Conservation (phyloP, 2,113 vertebrate genomes). For the Chamaea fasciata region DNA sequence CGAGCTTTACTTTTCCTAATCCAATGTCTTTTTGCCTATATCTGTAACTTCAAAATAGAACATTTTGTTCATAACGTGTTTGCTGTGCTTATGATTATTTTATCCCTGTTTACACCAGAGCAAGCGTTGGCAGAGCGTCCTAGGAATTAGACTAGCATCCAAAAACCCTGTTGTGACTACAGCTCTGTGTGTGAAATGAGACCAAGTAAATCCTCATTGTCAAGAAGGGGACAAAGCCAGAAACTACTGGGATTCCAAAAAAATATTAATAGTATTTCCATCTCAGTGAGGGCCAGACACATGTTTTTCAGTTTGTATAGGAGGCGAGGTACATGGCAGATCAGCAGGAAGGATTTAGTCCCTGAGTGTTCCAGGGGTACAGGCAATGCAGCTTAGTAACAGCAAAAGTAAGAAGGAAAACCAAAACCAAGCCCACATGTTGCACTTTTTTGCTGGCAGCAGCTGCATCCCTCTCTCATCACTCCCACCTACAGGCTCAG, state of each 20-base stretch:
- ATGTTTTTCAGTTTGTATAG: neutral
- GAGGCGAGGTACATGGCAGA: neutral
- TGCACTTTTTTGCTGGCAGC: neutral
- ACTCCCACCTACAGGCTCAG: neutral
- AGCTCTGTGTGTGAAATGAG: neutral
- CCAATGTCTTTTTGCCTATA: neutral
- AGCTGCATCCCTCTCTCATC: neutral
- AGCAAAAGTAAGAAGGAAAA: neutral
- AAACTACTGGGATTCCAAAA: neutral
- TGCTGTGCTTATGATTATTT: neutral
- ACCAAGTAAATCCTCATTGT: neutral
- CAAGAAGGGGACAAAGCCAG: neutral
- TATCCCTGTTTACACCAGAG: neutral
- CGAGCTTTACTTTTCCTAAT: neutral
- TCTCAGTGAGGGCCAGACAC: neutral
- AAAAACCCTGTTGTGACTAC: neutral
- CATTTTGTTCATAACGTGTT: neutral
- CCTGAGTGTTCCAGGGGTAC: neutral
- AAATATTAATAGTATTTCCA: neutral
- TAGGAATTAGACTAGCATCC: conserved; percentile 5
- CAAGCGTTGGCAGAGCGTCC: conserved; percentile 15
- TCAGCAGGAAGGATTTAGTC: neutral
- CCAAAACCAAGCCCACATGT: neutral
- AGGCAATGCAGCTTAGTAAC: neutral
- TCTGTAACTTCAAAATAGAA: neutral